Evolutionary conservation across 2,797 vertebrate genomes (phyloP).

Genomic region (Crenichthys baileyi): DNA sequence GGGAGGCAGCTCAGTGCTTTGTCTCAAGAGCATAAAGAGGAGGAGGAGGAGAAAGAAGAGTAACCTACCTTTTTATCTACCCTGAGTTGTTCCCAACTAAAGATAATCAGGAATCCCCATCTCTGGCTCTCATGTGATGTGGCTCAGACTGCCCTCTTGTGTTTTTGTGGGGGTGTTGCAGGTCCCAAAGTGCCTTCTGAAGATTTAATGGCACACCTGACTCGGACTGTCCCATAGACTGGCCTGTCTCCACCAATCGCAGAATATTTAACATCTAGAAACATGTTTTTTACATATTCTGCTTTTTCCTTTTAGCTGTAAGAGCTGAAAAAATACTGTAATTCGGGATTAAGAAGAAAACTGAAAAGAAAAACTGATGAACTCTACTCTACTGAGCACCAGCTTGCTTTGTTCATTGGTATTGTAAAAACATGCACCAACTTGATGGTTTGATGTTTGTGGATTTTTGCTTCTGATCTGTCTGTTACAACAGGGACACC

Average conservation of each 20-base stretch:
- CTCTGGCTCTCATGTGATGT: conserved; percentile 35
- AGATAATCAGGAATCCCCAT: conserved; percentile 53
- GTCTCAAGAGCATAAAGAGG: conserved; percentile 61
- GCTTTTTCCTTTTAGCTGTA: conserved; percentile 62
- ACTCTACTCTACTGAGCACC: conserved; percentile 69
- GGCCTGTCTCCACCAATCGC: conserved; percentile 35
- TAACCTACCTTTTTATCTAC: conserved; percentile 60
- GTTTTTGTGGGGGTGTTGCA: conserved; percentile 56
- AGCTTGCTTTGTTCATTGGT: conserved; percentile 70
- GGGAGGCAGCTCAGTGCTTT: conserved; percentile 75
- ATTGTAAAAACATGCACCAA: conserved; percentile 44
- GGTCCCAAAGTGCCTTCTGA: conserved; percentile 77
- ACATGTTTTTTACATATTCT: conserved; percentile 37
- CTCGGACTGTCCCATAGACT: conserved; percentile 34
- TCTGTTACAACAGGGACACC: conserved; percentile 43
- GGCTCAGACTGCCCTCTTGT: conserved; percentile 65
- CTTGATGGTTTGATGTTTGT: conserved; percentile 48
- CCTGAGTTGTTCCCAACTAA: conserved; percentile 50
- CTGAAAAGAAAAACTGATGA: conserved; percentile 44
- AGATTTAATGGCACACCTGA: conserved; percentile 65
- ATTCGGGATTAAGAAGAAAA: conserved; percentile 49
- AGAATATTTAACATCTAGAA: conserved; percentile 33
- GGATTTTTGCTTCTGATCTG: conserved; percentile 38
- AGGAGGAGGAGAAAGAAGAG: conserved; percentile 61
- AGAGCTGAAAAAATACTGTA: conserved; percentile 69